Evolutionary conservation across 2,888 invertebrate genomes (phyloP), one percentile per base, ranked within the genome.

Genomic region (Spodoptera littoralis): DNA sequence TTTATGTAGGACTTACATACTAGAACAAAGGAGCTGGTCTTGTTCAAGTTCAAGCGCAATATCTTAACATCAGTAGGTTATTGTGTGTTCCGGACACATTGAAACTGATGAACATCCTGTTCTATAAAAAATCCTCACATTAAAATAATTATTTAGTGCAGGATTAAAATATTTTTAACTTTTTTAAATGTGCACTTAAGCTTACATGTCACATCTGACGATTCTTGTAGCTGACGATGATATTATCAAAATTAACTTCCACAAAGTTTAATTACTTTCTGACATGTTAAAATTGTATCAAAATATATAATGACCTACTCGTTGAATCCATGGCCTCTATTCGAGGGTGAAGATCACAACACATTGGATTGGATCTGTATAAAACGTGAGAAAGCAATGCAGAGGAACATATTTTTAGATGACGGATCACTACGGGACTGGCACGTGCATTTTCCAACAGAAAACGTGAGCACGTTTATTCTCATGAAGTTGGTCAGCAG

Each of bases 371-470:
- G 47, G 36, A 51, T 60, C 36, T 69, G 11, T 44, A 24, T 24
- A 22, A 58, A 67, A 65, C 60, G 51, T 70, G 70, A 66, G 63
- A 73, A 62, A 63, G 24, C 41, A 52, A 56, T 61, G 54, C 58
- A 59, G 42, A 60, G 52, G 52, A 63, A 59, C 41, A 64, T 74
- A 73, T 76, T 65, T 76, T 73, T 77, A 73, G 74, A 65, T 67
- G 70, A 64, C 56, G 63, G 68, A 66, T 77, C 57, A 48, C 47
- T 60, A 50, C 53, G 44, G 56, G 56, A 46, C 41, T 47, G 42
- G 51, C 72, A 64, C 77, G 72, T 76, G 73, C 58, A 27, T 64
- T 48, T 54, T 57, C 41, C 63, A 44, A 60, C 60, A 54, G 52
- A 59, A 65, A 71, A 70, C 63, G 68, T 74, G 71, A 68, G 47